Base-by-base conservation (phyloP, 2,888 invertebrate species). In the Melanchra persicariae region DNA sequence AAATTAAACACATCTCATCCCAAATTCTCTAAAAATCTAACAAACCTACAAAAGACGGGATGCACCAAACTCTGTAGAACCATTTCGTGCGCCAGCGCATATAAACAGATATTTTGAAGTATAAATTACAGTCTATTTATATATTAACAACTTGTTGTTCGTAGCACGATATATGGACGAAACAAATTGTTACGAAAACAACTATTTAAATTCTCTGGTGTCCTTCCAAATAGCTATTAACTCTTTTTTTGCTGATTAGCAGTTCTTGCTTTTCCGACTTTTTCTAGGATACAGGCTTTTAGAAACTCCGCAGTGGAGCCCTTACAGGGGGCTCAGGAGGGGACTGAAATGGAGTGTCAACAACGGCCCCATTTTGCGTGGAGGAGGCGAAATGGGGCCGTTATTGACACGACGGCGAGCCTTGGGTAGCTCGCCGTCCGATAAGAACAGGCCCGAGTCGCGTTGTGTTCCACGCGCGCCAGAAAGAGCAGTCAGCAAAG, bases 91-190 rank as follows among this genome's bases (percentile, higher is more conserved):
- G 61, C 52, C 0, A 19, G 62, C 59, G 70, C 69, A 81, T 52
- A 67, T 58, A 80, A 77, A 80, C 76, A 77, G 77, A 81, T 54
- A 55, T 51, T 54, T 76, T 51, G 12, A 59, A 43, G 54, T 68
- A 51, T 81, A 68, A 51, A 76, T 77, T 81, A 81, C 61, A 62
- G 24, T 76, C 81, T 81, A 81, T 77, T 77, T 76, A 68, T 77
- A 54, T 49, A 47, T 51, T 74, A 30, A 58, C 74, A 60, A 65
- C 74, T 49, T 75, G 67, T 57, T 73, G 30, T 79, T 60, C 24
- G 40, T 43, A 37, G 74, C 22, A 47, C 24, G 12, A 8, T 45
- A 34, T n/a, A 64, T 10, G 79, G n/a, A 37, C 30, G 47, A 51
- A 26, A 55, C 49, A 49, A 45, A 57, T 52, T 74, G 30, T 60